Base-by-base conservation (phyloP, 2,888 invertebrate genomes). In the Agrotis ipsilon region DNA sequence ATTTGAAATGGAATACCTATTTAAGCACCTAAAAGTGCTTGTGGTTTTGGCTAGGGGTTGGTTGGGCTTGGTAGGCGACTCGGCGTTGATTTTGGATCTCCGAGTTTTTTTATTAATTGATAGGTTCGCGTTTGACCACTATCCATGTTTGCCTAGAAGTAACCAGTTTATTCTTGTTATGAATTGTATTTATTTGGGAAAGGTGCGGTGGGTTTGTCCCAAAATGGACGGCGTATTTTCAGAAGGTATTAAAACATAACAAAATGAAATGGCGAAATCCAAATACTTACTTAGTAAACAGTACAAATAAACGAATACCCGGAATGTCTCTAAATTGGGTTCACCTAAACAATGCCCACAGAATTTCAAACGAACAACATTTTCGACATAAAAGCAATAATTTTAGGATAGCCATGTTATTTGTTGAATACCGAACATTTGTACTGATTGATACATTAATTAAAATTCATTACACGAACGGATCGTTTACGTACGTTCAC, bases 381-480 rank as follows among this genome's bases (percentile, higher is more conserved):
- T 52, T 60, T 19, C 43, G 52, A 60, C 13, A 60, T 32, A 58
- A 57, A 74, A 68, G 68, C 71, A 51, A 68, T 66, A 54, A 69
- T 71, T 74, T 63, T 70, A 59, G 71, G 60, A 27, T 45, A 27
- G n/a, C 21, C 32, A 49, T 55, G 60, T 68, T 73, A 60, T 70
- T 70, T 65, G 71, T 75, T 57, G 67, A 76, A 63, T 63, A 68
- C 63, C 46, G 62, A 71, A 61, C 57, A 32, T 24, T 43, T 57
- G 68, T 63, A 52, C 75, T 80, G 75, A 83, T 77, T 80, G 79
- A 85, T 84, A 75, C 32, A 75, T 73, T 78, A 75, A 82, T 84
- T 86, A 68, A 75, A 82, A 86, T 86, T 84, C 84, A 84, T 73
- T 67, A 70, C 80, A 78, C 80, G 76, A 54, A 55, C 51, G 4